These are phyloP conservation scores for Diaperis boleti DNA, from an alignment of 2,888 invertebrate species.

Conservation along the genomic window DNA sequence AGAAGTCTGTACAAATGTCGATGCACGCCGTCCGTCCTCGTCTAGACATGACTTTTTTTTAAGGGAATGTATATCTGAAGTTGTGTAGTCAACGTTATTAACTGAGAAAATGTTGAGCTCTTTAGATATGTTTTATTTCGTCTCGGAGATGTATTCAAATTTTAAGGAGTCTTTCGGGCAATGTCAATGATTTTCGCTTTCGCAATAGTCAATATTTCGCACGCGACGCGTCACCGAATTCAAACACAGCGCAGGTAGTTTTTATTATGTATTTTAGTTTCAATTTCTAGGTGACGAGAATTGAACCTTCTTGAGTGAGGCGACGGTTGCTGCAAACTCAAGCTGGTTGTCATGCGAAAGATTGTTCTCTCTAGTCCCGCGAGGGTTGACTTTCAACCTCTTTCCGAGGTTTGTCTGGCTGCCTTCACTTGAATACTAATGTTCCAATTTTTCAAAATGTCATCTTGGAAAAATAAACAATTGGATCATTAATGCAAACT, in stretches of 20 bases:
- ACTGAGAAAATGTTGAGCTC: too few relatives aligned
- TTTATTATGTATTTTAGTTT: constrained; percentile 49
- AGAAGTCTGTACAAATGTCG: too few relatives aligned
- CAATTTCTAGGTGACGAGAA: constrained; percentile 52
- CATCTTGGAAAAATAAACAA: constrained; percentile 57
- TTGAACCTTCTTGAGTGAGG: constrained; percentile 43
- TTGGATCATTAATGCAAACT: constrained; percentile 51
- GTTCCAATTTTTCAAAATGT: constrained; percentile 59
- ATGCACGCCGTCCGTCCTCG: too few relatives aligned
- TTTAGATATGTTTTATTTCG: not conserved
- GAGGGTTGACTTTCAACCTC: constrained; percentile 62
- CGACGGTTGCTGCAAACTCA: constrained; percentile 49
- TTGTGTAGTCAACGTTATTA: too few relatives aligned
- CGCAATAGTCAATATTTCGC: not conserved
- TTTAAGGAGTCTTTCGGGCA: too few relatives aligned
- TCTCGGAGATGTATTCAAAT: too few relatives aligned
- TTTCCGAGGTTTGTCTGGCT: constrained; percentile 60
- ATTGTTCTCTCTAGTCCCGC: constrained; percentile 57
- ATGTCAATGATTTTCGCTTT: not conserved
- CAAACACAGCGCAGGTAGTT: constrained; percentile 31
- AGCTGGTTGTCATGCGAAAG: constrained; percentile 60
- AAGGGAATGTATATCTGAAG: too few relatives aligned
- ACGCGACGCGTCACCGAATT: constrained; percentile 8
- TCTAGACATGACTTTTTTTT: too few relatives aligned
- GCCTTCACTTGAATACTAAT: constrained; percentile 60